These are phyloP conservation scores for Eclectus roratus DNA, from an alignment of 2,113 vertebrate species.

Conservation along the genomic window DNA sequence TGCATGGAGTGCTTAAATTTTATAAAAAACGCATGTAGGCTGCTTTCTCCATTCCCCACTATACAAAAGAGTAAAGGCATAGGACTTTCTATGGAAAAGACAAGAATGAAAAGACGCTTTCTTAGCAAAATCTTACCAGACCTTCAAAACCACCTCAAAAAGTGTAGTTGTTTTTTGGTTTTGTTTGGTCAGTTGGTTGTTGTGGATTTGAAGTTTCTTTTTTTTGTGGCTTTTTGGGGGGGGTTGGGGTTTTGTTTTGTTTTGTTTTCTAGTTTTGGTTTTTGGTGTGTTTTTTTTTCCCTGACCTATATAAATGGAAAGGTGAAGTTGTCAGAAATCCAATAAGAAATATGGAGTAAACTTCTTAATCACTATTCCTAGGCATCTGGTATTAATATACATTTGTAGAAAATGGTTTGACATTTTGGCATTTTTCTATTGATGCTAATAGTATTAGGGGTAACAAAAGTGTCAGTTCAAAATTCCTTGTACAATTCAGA, in stretches of 20 bases:
- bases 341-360: background rate
- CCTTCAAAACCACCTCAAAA: background rate
- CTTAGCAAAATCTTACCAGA: background rate
- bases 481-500: background rate
- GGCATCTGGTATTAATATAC: background rate
- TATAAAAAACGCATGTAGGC: background rate
- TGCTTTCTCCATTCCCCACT: background rate
- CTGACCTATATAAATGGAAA: background rate
- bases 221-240: background rate
- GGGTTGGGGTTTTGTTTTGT: background rate
- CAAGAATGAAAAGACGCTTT: background rate
- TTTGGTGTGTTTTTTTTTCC: background rate
- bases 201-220: background rate
- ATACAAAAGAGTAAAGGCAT: background rate
- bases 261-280: no score
- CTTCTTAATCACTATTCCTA: conserved; percentile 8
- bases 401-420: conserved; percentile 31
- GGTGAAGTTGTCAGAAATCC: background rate
- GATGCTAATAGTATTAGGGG: background rate
- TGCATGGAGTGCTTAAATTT: background rate
- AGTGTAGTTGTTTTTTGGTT: background rate
- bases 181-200: background rate
- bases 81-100: background rate
- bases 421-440: conserved; percentile 41
- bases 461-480: conserved; percentile 30